Evolutionary conservation across 2,113 vertebrate genomes (phyloP).

Genomic region (Neotragus moschatus): DNA sequence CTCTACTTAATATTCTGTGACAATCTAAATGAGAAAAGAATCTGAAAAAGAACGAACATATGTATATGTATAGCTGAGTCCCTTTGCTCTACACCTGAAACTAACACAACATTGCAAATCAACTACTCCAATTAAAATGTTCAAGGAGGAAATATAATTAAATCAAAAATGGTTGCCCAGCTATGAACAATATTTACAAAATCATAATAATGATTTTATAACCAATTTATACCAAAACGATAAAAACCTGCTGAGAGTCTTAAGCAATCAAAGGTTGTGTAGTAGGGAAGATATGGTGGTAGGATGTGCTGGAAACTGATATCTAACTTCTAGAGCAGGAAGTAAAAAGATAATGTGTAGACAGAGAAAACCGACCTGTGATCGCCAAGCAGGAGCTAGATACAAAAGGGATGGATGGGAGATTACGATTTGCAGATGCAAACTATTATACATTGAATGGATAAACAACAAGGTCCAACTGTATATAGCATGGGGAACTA

Average conservation of each 20-base stretch:
- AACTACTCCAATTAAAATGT: neutral
- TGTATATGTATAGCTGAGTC: neutral
- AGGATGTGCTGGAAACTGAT: neutral
- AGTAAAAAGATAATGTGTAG: neutral
- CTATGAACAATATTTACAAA: neutral
- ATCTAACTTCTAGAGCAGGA: neutral
- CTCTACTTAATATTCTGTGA: neutral
- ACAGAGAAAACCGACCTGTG: neutral
- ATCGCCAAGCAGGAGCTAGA: neutral
- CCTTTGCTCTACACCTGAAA: neutral
- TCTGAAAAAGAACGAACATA: neutral
- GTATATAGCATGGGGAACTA: neutral
- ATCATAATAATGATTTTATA: neutral
- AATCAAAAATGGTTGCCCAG: neutral
- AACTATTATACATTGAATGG: neutral
- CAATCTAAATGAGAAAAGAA: neutral
- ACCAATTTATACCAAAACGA: neutral
- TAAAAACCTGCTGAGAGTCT: neutral
- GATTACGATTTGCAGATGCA: neutral
- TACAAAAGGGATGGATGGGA: neutral
- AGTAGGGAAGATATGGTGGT: rapidly evolving
- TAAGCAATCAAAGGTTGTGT: neutral
- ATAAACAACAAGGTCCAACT: neutral
- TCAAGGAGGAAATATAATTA: neutral
- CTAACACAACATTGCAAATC: neutral